Base-by-base conservation (phyloP, 2,888 invertebrate genomes). In the Exephanes ischioxanthus region DNA sequence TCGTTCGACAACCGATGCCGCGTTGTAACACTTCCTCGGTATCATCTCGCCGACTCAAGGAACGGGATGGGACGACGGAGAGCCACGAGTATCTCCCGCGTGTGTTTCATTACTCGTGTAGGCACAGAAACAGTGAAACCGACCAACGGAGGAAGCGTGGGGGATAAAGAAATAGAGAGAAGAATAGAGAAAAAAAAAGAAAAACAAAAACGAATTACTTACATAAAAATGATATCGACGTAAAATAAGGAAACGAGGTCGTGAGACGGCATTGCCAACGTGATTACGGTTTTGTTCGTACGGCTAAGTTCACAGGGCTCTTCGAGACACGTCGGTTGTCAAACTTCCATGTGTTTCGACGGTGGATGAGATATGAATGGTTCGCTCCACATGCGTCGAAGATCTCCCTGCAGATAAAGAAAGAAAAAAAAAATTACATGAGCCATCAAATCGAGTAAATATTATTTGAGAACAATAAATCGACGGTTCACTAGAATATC, bases 371-470 rank as follows among this genome's bases (percentile, higher is more conserved):
- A 95, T 95, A 97, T 98, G 95, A 98, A 98, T 88, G 98, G 98
- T 94, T 98, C 99, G 93, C 98, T 98, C 99, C 99, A 99, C 99
- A 99, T 99, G 92, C 99, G 96, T 93, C 98, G 95, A 91, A 99
- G 95, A 95, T 99, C 99, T 88, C 99, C 99, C 99, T 99, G 94
- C 7, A 94, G 95, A 88, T 26, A 71, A 90, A 86, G 81, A 89
- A 84, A 78, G 66, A 19, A 55, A 33, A 30, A 30, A 16, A 76
- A 75, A 68, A 61, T 26, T 11, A 19, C 53, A n/a, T 9, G 11
- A 55, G 9, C 26, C 4, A 58, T 14, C 14, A 0, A 11, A 26
- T 14, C 58, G 26, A 58, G 16, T 58, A 11, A 0, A 11, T 26
- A 22, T 58, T 3, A 11, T 58, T 58, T 58, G 22, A 3, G 58